Base-by-base conservation (phyloP, 2,797 vertebrate species). In the Allobates femoralis region DNA sequence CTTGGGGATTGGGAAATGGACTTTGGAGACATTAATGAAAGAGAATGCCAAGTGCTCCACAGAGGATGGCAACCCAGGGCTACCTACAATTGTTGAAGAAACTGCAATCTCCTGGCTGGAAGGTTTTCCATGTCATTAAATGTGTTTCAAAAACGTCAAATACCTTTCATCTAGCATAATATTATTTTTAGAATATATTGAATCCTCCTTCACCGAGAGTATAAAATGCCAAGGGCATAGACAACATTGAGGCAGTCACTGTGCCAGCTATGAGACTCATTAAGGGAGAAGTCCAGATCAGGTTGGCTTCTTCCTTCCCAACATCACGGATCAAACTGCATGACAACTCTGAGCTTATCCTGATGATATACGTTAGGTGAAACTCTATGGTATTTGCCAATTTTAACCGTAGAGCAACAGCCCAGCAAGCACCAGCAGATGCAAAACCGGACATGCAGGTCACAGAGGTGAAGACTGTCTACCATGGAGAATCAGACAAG, bases 1-100 rank as follows among this genome's bases (percentile, higher is more conserved):
- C 58, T 77, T 16, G 11, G 83, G 73, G 83, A 53, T 46, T 18
- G 80, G 50, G 21, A 32, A 58, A 28, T 76, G 37, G 71, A 75
- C 82, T 76, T 73, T 32, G n/a, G 56, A 78, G 74, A 51, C 30
- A 26, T 41, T 34, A 78, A 78, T 83, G 51, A 83, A 83, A 83
- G 66, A 74, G 51, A 83, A 71, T 82, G 51, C 50, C 80, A 82
- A 71, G 66, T 41, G 15, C 46, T 55, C 23, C 21, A 73, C 23
- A n/a, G 32, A 71, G 76, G 64, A 30, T 69, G 66, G 66, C 46
- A 71, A 69, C 66, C 80, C 51, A 23, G 55, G 69, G 69, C 67
- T 53, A 55, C 55, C 81, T 55, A n/a, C 32, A 21, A n/a, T 53
- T 69, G 21, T 82, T 69, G 66, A n/a, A 53, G 11, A 74, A 71